phyloP scores from a whole-genome alignment of 2,797 vertebrate species.

The Hafferia zeledoni region DNA sequence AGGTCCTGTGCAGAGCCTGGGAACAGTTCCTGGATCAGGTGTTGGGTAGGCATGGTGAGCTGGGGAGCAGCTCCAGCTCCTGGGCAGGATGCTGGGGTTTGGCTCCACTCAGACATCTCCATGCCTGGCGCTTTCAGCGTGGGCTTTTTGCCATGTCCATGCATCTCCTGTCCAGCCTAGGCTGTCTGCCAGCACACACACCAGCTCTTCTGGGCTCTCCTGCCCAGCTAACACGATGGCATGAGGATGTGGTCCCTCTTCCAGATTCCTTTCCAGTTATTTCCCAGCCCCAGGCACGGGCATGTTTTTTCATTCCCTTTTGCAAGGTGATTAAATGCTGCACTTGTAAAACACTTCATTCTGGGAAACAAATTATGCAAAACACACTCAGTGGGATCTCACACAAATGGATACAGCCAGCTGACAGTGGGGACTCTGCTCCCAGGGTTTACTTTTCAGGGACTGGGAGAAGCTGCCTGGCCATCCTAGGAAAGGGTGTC shows the following conservation, averaged over 20 bases:
- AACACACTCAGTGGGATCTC: constrained; percentile 25
- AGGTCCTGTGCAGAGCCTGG: neutral
- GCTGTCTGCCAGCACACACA: neutral
- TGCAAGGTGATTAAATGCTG: constrained; percentile 48
- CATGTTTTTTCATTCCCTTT: neutral
- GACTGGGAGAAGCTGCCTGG: neutral
- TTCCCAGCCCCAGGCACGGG: neutral
- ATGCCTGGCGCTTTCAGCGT: rapidly evolving
- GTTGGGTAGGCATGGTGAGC: rapidly evolving
- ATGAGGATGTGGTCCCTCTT: rapidly evolving
- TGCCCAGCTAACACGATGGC: rapidly evolving
- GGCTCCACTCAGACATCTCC: neutral
- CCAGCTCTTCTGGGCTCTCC: neutral
- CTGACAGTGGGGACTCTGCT: neutral
- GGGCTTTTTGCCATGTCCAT: neutral
- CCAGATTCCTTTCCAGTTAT: neutral
- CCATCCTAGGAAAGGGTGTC: neutral
- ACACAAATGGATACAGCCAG: neutral
- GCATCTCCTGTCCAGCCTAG: neutral
- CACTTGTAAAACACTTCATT: constrained; percentile 29
- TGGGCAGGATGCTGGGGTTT: neutral
- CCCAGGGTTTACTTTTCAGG: neutral
- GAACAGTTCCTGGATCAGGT: neutral
- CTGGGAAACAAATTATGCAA: constrained; percentile 26
- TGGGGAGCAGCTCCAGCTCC: neutral